These are phyloP conservation scores for Leptoclinus maculatus DNA, from an alignment of 2,797 vertebrate genomes.

Conservation along the genomic window DNA sequence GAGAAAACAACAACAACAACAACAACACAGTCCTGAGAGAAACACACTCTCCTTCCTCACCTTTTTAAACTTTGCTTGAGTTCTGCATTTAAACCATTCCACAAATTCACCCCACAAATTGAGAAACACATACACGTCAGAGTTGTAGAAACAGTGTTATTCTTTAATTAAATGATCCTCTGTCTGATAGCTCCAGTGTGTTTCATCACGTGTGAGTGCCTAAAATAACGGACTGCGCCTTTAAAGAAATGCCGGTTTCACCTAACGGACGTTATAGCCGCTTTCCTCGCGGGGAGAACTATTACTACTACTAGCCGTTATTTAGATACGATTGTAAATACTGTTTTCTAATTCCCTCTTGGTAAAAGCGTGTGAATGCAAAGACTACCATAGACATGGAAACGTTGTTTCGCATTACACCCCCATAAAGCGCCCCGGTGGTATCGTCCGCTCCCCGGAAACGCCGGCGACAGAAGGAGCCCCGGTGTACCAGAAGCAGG, in stretches of 20 bases:
- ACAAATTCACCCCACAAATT: background rate
- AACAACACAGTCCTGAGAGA: too few relatives aligned
- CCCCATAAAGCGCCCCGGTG: conserved; percentile 15
- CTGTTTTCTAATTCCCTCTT: fast-evolving
- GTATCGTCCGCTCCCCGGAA: conserved; percentile 65
- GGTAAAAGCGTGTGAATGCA: background rate
- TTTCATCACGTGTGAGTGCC: too few relatives aligned
- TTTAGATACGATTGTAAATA: fast-evolving
- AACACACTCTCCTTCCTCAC: too few relatives aligned
- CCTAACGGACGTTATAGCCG: fast-evolving
- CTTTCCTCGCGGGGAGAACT: fast-evolving
- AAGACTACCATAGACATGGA: fast-evolving
- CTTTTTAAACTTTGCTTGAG: too few relatives aligned
- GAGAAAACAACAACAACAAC: too few relatives aligned
- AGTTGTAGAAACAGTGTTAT: background rate
- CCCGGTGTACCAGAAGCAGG: conserved; percentile 41
- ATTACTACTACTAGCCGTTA: background rate
- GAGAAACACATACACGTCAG: background rate
- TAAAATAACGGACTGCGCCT: conserved; percentile 41
- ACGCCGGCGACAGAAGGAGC: conserved; percentile 30
- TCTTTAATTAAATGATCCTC: background rate
- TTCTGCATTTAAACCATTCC: too few relatives aligned
- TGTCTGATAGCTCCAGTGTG: background rate
- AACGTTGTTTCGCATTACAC: background rate
- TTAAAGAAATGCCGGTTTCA: conserved; percentile 37